These are phyloP conservation scores for Eulacestoma nigropectus DNA, from an alignment of 2,113 vertebrate species.

Conservation along the genomic window DNA sequence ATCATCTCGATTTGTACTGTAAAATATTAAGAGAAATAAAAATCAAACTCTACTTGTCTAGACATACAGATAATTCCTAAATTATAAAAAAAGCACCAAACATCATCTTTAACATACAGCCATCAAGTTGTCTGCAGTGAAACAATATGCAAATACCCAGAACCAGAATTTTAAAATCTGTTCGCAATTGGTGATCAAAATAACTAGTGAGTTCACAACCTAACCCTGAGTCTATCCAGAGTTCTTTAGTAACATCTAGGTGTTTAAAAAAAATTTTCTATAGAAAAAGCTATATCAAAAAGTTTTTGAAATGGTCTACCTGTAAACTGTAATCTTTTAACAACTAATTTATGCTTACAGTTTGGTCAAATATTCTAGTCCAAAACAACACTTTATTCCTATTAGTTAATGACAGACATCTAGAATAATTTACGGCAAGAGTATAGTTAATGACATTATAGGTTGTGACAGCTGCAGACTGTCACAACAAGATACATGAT, in stretches of 20 bases:
- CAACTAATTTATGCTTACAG: not conserved
- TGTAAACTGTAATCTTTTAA: not conserved
- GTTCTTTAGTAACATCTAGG: not conserved
- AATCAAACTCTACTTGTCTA: not conserved
- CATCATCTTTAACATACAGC: not conserved
- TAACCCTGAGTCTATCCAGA: not conserved
- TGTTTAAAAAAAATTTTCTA: not conserved
- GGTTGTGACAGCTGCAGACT: not conserved
- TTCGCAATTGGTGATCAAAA: not conserved
- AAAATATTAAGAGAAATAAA: constrained; percentile 2
- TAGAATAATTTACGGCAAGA: not conserved
- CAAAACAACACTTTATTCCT: not conserved
- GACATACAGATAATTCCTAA: not conserved
- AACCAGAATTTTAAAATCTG: not conserved
- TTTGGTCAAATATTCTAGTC: not conserved
- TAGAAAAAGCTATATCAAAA: not conserved
- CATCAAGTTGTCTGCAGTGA: not conserved
- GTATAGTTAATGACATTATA: not conserved
- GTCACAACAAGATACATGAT: not conserved
- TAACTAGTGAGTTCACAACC: not conserved
- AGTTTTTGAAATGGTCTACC: not conserved
- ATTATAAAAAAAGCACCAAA: not conserved
- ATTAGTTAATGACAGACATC: not conserved
- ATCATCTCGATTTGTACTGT: constrained; percentile 85
- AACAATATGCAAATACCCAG: not conserved